These are phyloP conservation scores for Protonemura montana DNA, from an alignment of 2,888 invertebrate species.

Conservation along the genomic window DNA sequence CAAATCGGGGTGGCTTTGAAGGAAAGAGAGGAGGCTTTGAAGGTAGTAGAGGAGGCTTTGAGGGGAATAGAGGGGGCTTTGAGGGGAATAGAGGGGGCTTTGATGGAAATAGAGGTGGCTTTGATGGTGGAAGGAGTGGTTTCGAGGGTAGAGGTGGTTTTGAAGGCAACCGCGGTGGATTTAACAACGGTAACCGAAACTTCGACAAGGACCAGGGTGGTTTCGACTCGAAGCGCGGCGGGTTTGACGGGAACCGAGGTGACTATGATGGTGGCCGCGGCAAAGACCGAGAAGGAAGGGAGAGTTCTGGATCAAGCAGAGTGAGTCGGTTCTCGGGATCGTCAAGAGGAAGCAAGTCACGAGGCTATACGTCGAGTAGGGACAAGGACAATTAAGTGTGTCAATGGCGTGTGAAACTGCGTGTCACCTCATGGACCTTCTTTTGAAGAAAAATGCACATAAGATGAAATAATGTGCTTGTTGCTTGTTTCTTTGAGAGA, in stretches of 20 bases:
- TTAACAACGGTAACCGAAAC: neutral
- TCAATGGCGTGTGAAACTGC: neutral
- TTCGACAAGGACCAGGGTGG: neutral
- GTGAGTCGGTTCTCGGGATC: neutral
- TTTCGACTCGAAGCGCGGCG: neutral
- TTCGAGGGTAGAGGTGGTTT: slow-evolving; percentile 15
- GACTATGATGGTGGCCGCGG: neutral
- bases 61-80: neutral
- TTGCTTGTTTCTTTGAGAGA: neutral
- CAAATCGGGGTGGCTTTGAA: neutral
- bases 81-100: neutral
- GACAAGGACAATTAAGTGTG: neutral
- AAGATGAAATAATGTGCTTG: neutral
- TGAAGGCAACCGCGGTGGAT: slow-evolving; percentile 18
- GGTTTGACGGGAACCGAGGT: slow-evolving; percentile 1
- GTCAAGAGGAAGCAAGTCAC: neutral
- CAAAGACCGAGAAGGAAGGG: neutral
- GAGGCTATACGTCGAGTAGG: neutral
- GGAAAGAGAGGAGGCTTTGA: slow-evolving; percentile 9
- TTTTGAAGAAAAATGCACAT: neutral
- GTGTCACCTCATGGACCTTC: too few species aligned
- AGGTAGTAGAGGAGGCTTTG: neutral
- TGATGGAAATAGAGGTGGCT: neutral
- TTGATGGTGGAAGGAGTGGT: neutral
- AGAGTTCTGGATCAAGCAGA: neutral